Conservation (phyloP, 2,888 invertebrate species). For the Glaucopsyche alexis region DNA sequence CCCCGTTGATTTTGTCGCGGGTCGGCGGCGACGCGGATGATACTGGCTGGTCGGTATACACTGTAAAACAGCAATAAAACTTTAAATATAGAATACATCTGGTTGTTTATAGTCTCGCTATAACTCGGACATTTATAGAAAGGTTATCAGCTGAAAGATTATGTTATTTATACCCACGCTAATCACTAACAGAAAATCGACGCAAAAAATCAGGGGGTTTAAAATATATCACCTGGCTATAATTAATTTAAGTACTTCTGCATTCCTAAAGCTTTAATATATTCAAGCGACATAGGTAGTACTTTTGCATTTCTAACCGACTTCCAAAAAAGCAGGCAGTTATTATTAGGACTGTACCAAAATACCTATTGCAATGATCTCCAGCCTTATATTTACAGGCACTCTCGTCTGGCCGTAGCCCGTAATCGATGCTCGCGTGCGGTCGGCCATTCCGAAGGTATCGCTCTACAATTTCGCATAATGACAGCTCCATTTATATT, state of each 20-base stretch:
- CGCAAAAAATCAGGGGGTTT: too few species aligned
- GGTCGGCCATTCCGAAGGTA: conserved; percentile 38
- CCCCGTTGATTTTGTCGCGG: conserved; percentile 87
- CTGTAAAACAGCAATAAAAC: conserved; percentile 52
- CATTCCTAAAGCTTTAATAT: not conserved
- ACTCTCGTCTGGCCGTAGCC: not conserved
- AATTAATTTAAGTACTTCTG: not conserved
- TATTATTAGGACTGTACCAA: not conserved
- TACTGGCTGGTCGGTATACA: conserved; percentile 84
- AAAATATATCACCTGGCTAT: too few species aligned
- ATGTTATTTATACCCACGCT: too few species aligned
- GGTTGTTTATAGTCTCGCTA: not conserved
- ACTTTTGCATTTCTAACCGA: too few species aligned
- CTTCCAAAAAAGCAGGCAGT: too few species aligned
- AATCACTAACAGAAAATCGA: too few species aligned
- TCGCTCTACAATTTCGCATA: conserved; percentile 49
- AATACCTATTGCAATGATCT: not conserved
- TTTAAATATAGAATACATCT: not conserved
- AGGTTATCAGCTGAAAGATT: too few species aligned
- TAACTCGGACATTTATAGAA: too few species aligned
- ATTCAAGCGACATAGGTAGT: too few species aligned
- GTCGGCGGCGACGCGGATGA: conserved; percentile 90
- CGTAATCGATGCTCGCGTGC: conserved; percentile 18
- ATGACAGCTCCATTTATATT: conserved; percentile 53
- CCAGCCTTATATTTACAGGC: not conserved